These are phyloP conservation scores for Lemur catta DNA, from an alignment of 2,797 vertebrate genomes.

Conservation along the genomic window DNA sequence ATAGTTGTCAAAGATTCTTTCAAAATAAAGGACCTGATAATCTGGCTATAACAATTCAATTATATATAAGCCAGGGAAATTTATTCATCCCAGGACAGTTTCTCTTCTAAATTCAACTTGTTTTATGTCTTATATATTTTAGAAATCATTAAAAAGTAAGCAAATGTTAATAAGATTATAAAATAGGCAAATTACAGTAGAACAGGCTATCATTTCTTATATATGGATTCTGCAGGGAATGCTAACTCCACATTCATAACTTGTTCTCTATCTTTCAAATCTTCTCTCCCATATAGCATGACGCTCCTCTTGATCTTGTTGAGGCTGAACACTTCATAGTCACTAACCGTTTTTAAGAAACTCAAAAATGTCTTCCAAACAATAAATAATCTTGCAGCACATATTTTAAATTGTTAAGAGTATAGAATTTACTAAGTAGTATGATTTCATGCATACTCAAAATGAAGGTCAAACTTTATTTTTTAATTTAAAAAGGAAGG, in stretches of 20 bases:
- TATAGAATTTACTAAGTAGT: constrained; percentile 34
- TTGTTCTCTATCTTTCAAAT: neutral
- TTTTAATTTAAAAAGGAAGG: neutral
- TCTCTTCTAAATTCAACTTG: neutral
- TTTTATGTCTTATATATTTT: neutral
- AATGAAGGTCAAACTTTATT: neutral
- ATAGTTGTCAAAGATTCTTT: neutral
- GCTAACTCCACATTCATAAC: neutral
- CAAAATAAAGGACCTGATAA: neutral
- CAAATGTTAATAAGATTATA: neutral
- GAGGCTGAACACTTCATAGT: constrained; percentile 14
- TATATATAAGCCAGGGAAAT: neutral
- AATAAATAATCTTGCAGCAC: neutral
- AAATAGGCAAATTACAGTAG: neutral
- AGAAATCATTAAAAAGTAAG: neutral
- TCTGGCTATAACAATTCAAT: neutral
- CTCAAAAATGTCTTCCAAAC: neutral
- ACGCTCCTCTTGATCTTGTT: neutral
- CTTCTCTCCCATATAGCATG: neutral
- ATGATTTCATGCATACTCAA: neutral
- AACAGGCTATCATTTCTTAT: neutral
- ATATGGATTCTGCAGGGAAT: neutral
- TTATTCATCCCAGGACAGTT: neutral
- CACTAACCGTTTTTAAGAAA: constrained; percentile 8
- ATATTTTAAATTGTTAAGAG: neutral